Percentiles rank a stretch among this genome's conserved stretches.
Conservation (phyloP, 2,888 invertebrate species). For the Vanessa cardui region DNA sequence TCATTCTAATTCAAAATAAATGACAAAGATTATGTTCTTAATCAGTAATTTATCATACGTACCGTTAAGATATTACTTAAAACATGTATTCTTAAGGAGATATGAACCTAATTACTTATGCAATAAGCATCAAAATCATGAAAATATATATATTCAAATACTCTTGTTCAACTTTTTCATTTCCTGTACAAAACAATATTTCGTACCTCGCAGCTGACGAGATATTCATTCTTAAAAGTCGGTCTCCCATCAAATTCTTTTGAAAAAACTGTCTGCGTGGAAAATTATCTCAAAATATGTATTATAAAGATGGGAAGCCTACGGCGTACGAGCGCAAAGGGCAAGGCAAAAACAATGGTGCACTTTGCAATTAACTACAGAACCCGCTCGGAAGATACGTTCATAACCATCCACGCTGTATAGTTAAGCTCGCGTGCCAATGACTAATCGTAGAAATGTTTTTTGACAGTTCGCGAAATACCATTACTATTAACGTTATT, state of each 20-base stretch:
- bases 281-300: slow-evolving; percentile 44
- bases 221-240: slow-evolving; percentile 34
- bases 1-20: too few species aligned
- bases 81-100: slow-evolving; percentile 4
- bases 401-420: slow-evolving; percentile 31
- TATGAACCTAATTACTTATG: slow-evolving; percentile 4
- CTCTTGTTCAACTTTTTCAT: slow-evolving; percentile 29
- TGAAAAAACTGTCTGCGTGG: slow-evolving; percentile 41
- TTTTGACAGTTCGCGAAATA: slow-evolving; percentile 6
- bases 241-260: slow-evolving; percentile 39
- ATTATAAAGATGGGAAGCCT: slow-evolving; percentile 40
- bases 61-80: neutral
- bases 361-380: slow-evolving; percentile 71
- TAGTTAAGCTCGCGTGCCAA: slow-evolving; percentile 29
- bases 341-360: slow-evolving; percentile 65
- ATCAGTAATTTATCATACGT: too few species aligned
- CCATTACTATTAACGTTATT: too few species aligned
- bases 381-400: slow-evolving; percentile 48
- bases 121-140: slow-evolving; percentile 10
- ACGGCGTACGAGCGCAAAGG: slow-evolving; percentile 48
- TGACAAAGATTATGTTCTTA: too few species aligned
- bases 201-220: slow-evolving; percentile 34
- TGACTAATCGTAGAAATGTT: slow-evolving; percentile 32
- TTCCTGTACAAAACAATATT: slow-evolving; percentile 35
- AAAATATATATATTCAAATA: slow-evolving; percentile 2